Evolutionary conservation across 2,888 invertebrate genomes (phyloP).

Genomic region (Heliconius hortense): DNA sequence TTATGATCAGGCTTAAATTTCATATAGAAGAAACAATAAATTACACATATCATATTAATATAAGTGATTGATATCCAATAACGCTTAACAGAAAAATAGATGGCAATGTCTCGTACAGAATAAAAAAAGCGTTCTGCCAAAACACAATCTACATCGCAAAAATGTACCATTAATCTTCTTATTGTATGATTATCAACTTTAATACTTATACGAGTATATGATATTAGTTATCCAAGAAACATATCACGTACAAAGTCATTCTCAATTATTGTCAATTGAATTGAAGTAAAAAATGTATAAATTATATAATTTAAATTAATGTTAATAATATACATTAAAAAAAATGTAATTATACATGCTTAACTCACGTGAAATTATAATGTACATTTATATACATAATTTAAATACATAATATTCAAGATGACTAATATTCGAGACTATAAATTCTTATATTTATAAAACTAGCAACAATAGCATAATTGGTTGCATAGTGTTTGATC

Average conservation of each 20-base stretch:
- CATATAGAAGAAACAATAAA: neutral
- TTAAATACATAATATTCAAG: neutral
- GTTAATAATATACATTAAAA: neutral
- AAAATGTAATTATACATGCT: neutral
- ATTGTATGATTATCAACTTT: neutral
- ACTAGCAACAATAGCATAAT: slow-evolving; percentile 37
- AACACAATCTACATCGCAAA: slow-evolving; percentile 6
- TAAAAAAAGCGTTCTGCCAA: neutral
- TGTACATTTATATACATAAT: neutral
- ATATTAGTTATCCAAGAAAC: neutral
- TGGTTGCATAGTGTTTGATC: slow-evolving; percentile 43
- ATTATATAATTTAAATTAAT: neutral
- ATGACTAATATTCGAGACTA: neutral
- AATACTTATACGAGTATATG: neutral
- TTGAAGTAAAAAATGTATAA: neutral
- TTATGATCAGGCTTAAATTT: neutral
- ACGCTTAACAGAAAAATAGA: neutral
- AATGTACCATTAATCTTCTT: neutral
- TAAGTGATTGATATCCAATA: neutral
- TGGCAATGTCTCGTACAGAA: neutral
- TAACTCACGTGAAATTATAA: neutral
- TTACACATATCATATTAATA: neutral
- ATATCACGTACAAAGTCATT: neutral
- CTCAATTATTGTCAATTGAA: neutral
- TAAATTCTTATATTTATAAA: neutral